Conservation (phyloP, 2,113 vertebrate species). For the Corythoichthys intestinalis region DNA sequence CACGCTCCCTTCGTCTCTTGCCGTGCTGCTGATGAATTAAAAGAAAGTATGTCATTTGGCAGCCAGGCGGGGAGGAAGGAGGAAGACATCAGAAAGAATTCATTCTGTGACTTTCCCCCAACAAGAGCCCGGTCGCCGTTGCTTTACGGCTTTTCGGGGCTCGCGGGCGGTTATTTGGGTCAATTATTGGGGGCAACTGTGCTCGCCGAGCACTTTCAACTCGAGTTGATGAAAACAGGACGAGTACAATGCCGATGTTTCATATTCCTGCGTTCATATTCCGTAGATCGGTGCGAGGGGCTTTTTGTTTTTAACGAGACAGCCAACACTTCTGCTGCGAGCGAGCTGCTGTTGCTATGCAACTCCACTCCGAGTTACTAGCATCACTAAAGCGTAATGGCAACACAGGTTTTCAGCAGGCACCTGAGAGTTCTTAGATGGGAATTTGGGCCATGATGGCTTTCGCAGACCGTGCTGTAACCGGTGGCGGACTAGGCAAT, state of each 20-base stretch:
- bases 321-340: slow-evolving; percentile 7
- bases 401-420: not conserved
- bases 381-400: not conserved
- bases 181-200: slow-evolving; percentile 12
- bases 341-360: slow-evolving; percentile 50
- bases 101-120: slow-evolving; percentile 48
- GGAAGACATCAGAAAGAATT: slow-evolving; percentile 68
- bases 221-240: not conserved
- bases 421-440: slow-evolving; percentile 1
- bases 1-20: slow-evolving; percentile 45
- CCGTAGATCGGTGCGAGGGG: not conserved
- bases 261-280: not conserved
- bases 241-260: not conserved
- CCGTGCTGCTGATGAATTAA: slow-evolving; percentile 54
- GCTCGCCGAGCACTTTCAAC: slow-evolving; percentile 3
- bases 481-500: no score
- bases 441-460: not conserved
- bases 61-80: slow-evolving; percentile 37
- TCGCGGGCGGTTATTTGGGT: slow-evolving; percentile 35
- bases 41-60: slow-evolving; percentile 69
- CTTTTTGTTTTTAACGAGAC: slow-evolving; percentile 15
- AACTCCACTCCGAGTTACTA: slow-evolving; percentile 16
- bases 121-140: slow-evolving; percentile 15
- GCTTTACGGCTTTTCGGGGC: slow-evolving; percentile 7
- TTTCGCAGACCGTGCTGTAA: not conserved